Evolutionary conservation across 2,113 vertebrate genomes (phyloP), one percentile per base, ranked within the genome.

Genomic region (Ptychochromis oligacanthus): DNA sequence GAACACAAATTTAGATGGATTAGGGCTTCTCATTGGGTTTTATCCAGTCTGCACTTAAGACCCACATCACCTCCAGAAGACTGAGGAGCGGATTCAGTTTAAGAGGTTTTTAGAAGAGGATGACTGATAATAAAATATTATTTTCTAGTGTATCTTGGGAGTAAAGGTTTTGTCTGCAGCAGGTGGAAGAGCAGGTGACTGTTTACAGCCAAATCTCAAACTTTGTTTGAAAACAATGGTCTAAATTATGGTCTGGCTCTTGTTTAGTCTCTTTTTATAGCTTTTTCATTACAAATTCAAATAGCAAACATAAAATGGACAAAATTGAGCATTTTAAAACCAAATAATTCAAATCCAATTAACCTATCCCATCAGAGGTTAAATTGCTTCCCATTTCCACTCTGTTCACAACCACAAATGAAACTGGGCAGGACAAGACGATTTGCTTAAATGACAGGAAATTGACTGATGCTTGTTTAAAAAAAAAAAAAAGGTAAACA

Each of bases 261-360:
- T 36, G 9, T 38, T 90, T 83, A n/a, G 20, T 56, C 60, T 82
- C 56, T 79, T 89, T 92, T 90, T 93, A 88, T 88, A 85, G 86
- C 56, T 64, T 93, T 95, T 93, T 93, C 89, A 95, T 94, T 93
- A 92, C 77, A 81, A 87, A 95, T 92, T 92, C 88, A 95, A 95
- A 95, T 91, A 87, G 89, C 88, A 82, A 88, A 86, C 75, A 86
- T 86, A 94, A 93, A 93, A 92, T 83, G 90, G 72, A 89, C 79
- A 91, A 93, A 92, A 94, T 93, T 93, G 94, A 90, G 88, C 93
- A 93, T 95, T 94, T 94, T 84, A 93, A 94, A 93, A 93, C 80
- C 81, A 94, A 95, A 94, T 95, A 92, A 96, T 94, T 93, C 82
- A 93, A 94, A 95, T 93, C 93, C 94, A 95, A 96, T 95, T 95